These are phyloP conservation scores for Hyposoter didymator DNA, from an alignment of 2,888 invertebrate species.

Conservation along the genomic window DNA sequence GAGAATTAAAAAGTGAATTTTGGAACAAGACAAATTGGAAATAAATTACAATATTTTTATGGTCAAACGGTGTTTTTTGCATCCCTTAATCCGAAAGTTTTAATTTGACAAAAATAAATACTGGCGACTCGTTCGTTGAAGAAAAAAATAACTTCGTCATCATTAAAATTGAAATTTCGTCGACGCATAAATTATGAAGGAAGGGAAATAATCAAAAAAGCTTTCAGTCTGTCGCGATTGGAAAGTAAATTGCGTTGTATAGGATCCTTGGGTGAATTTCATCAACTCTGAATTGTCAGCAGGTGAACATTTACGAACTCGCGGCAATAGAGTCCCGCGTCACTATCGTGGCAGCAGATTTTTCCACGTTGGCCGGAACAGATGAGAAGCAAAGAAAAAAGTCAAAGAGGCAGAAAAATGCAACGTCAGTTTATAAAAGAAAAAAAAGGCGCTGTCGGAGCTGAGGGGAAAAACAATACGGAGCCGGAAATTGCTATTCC, in stretches of 20 bases:
- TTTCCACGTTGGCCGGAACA: not conserved
- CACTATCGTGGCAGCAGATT: conserved; percentile 7
- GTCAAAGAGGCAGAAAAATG: conserved; percentile 17
- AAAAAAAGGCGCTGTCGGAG: not conserved
- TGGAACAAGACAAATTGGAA: not conserved
- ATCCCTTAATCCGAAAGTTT: not conserved
- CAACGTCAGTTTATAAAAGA: not conserved
- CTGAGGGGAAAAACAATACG: not conserved
- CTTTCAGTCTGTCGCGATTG: conserved; percentile 47
- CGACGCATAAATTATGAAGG: conserved; percentile 39
- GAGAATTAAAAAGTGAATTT: not conserved
- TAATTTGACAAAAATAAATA: not conserved
- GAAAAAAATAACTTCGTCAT: not conserved
- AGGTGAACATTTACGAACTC: not conserved
- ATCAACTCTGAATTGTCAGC: conserved; percentile 6
- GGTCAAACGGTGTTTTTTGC: not conserved
- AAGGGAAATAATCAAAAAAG: conserved; percentile 54
- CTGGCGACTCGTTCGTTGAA: not conserved
- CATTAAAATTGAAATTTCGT: conserved; percentile 33
- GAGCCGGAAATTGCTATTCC: conserved; percentile 52
- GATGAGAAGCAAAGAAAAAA: conserved; percentile 12
- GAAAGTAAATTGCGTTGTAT: conserved; percentile 19
- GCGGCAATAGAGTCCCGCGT: not conserved
- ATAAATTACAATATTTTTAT: not conserved
- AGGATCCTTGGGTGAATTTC: not conserved